A percentile compares a stretch with the other conserved stretches of the same genome.
Evolutionary conservation across 2,113 vertebrate species (phyloP).

Genomic region (Mesitornis unicolor): DNA sequence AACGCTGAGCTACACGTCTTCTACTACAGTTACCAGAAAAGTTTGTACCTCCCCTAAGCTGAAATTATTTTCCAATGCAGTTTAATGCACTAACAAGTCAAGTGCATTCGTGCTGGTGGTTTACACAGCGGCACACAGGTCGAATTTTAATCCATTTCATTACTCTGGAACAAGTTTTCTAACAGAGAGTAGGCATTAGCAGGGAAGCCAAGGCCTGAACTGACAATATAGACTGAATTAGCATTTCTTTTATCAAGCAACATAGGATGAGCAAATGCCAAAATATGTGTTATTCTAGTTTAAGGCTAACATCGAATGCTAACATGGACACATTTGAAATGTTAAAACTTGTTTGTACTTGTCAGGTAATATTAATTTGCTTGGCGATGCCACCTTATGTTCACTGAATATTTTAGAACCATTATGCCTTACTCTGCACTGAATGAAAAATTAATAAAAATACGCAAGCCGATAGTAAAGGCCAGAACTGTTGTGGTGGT

Average conservation of each 20-base stretch:
- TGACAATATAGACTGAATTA: not conserved
- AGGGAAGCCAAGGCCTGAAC: not conserved
- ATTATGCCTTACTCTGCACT: not conserved
- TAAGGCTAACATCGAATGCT: not conserved
- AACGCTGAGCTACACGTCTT: not conserved
- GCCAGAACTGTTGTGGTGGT: not conserved
- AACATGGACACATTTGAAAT: not conserved
- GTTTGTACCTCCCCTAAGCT: not conserved
- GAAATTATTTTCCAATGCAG: not conserved
- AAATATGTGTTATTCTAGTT: not conserved
- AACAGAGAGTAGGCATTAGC: not conserved
- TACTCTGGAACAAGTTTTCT: not conserved
- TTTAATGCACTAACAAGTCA: not conserved
- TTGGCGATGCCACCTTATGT: not conserved
- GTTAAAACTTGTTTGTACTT: not conserved
- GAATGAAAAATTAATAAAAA: slow-evolving; percentile 18
- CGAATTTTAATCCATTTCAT: not conserved
- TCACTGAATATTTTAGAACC: not conserved
- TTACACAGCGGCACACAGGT: not conserved
- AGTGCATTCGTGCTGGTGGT: accelerated
- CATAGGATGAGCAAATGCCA: not conserved
- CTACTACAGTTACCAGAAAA: not conserved
- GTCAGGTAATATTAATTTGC: not conserved
- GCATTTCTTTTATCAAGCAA: not conserved
- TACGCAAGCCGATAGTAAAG: not conserved